Conservation (phyloP, 2,113 vertebrate species). For the Anseranas semipalmata region DNA sequence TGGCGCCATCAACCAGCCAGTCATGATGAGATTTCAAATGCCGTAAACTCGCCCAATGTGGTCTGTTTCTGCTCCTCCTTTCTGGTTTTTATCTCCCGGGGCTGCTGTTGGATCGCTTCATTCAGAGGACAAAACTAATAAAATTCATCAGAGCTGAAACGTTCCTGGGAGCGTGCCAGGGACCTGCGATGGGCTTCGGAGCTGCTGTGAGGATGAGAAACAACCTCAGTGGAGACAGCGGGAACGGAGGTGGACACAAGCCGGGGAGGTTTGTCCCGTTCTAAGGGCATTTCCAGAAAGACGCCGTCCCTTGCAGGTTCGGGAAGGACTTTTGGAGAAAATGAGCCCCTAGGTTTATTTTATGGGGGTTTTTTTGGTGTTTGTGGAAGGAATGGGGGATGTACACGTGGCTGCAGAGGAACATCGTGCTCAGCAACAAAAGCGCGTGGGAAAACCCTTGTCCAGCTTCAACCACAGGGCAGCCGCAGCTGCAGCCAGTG, state of each 20-base stretch:
- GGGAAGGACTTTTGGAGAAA: background rate
- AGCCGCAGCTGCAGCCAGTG: background rate
- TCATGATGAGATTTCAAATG: background rate
- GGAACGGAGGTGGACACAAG: background rate
- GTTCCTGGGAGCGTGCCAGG: background rate
- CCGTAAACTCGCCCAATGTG: background rate
- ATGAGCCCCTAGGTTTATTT: background rate
- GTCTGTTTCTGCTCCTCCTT: background rate
- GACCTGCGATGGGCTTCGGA: background rate
- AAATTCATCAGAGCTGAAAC: background rate
- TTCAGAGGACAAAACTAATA: constrained; percentile 7
- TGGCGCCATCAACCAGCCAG: background rate
- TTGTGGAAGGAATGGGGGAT: background rate
- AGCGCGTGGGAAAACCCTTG: accelerated
- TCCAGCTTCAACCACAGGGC: background rate
- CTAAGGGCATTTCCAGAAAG: accelerated
- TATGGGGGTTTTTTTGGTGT: background rate
- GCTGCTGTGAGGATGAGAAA: background rate
- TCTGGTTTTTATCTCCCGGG: background rate
- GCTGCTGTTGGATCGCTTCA: background rate
- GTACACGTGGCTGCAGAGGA: background rate
- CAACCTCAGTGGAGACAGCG: accelerated
- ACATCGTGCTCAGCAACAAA: accelerated
- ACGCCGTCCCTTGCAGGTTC: background rate
- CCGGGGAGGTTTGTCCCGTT: background rate